A percentile compares a stretch with the other conserved stretches of the same genome.
phyloP scores from a whole-genome alignment of 2,113 vertebrate species.

The Neogale vison region DNA sequence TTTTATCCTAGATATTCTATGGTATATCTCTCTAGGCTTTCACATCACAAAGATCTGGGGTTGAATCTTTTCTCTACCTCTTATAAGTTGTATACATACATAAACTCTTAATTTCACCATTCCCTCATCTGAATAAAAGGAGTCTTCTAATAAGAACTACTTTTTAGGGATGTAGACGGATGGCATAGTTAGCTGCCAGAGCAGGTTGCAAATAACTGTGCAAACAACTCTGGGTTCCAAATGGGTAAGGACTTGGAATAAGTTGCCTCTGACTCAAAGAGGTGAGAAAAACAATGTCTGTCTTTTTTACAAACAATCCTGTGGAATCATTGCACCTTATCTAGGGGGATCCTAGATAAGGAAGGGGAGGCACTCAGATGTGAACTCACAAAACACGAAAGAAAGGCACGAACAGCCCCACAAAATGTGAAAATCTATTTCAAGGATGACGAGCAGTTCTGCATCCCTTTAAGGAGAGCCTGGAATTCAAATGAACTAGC shows the following conservation, averaged over 20 bases:
- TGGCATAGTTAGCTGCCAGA: neutral
- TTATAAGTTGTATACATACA: neutral
- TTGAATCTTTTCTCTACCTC: neutral
- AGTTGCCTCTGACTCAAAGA: neutral
- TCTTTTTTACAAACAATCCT: neutral
- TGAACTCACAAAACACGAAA: neutral
- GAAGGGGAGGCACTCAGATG: neutral
- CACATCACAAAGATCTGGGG: neutral
- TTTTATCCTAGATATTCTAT: neutral
- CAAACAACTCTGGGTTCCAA: neutral
- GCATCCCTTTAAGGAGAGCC: neutral
- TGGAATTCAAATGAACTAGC: neutral
- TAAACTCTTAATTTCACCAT: constrained; percentile 30
- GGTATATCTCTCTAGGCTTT: neutral
- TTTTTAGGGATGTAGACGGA: neutral
- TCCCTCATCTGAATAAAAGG: neutral
- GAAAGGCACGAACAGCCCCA: neutral
- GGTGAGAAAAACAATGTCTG: neutral
- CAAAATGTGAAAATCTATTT: neutral
- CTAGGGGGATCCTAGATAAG: neutral
- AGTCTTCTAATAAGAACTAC: neutral
- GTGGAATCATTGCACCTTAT: neutral
- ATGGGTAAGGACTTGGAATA: neutral
- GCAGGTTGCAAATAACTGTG: neutral
- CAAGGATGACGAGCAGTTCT: neutral